A percentile compares a stretch with the other conserved stretches of the same genome.
phyloP scores from a whole-genome alignment of 1,140 invertebrate genomes.

The Heliconius eleuchia region DNA sequence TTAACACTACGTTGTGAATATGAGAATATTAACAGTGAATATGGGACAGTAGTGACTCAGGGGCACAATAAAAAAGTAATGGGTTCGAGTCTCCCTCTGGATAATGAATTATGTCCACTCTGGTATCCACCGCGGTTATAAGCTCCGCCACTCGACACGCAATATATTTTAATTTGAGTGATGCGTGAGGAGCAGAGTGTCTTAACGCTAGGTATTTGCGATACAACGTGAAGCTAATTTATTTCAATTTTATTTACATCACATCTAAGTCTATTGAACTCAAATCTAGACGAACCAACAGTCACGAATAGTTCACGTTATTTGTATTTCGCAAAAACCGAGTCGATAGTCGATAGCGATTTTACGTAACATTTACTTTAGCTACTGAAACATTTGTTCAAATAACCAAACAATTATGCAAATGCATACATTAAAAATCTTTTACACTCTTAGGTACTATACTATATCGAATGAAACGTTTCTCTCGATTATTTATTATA shows the following conservation, averaged over 20 bases:
- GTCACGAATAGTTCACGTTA: slow-evolving; percentile 1
- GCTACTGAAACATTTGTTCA: slow-evolving; percentile 12
- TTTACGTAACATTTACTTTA: slow-evolving; percentile 10
- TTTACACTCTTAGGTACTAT: neutral
- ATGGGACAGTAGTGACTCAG: too few relatives aligned
- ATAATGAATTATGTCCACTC: too few relatives aligned
- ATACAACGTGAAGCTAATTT: neutral
- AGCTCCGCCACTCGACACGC: neutral
- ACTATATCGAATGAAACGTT: too few relatives aligned
- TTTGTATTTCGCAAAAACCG: slow-evolving; percentile 12
- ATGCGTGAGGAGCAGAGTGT: neutral
- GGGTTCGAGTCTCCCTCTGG: too few relatives aligned
- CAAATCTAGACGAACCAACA: neutral
- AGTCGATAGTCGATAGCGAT: slow-evolving; percentile 1
- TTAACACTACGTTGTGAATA: too few relatives aligned
- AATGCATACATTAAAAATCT: neutral
- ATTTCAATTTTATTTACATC: too few relatives aligned
- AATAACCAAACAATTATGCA: slow-evolving; percentile 6
- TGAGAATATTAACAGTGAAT: too few relatives aligned
- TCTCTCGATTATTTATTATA: neutral
- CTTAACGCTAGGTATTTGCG: neutral
- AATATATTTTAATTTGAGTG: neutral
- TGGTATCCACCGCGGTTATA: neutral
- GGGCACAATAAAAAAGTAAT: too few relatives aligned
- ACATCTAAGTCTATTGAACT: neutral